phyloP scores from a whole-genome alignment of 2,113 vertebrate species.

The Oreochromis tanganicae region DNA sequence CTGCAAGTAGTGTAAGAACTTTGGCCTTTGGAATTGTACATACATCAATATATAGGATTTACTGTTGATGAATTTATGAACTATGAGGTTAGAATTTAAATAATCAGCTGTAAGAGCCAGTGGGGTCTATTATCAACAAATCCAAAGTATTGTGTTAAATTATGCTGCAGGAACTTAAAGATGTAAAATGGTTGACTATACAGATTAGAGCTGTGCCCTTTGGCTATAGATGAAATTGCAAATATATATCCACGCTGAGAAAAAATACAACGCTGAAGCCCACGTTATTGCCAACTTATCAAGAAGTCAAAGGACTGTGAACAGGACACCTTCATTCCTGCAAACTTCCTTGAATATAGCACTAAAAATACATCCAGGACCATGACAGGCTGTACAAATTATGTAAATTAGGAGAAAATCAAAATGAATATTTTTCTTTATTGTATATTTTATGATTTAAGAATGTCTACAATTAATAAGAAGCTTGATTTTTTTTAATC shows the following conservation, averaged over 20 bases:
- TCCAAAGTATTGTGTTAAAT: background rate
- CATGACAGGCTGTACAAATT: background rate
- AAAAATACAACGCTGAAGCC: background rate
- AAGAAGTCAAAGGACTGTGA: background rate
- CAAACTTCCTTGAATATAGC: background rate
- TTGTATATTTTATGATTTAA: background rate
- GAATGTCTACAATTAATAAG: background rate
- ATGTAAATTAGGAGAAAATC: background rate
- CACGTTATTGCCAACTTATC: background rate
- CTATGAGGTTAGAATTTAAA: background rate
- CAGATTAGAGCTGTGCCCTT: background rate
- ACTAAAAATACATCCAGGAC: background rate
- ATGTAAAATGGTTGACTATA: background rate
- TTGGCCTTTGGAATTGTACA: background rate
- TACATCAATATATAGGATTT: background rate
- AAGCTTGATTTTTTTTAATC: background rate
- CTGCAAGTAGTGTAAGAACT: background rate
- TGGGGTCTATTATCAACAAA: background rate
- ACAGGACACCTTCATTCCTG: background rate
- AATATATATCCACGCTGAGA: background rate
- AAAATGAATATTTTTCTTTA: background rate
- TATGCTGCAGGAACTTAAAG: background rate
- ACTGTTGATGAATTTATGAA: background rate
- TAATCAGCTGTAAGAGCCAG: background rate
- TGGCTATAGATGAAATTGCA: background rate